These are phyloP conservation scores for Crotalus viridis DNA, from an alignment of 2,113 vertebrate genomes.

Conservation along the genomic window DNA sequence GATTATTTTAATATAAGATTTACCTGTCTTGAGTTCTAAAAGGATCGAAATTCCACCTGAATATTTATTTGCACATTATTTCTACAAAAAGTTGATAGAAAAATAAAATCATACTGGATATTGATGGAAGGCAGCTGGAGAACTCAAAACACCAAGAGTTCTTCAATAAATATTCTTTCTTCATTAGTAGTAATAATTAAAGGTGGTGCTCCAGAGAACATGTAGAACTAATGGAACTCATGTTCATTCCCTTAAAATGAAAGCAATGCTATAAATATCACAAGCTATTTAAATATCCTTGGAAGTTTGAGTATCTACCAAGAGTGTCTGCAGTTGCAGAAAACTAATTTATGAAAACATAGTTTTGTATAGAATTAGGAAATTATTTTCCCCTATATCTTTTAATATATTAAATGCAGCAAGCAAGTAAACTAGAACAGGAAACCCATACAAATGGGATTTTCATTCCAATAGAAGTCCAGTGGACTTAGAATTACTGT, in stretches of 20 bases:
- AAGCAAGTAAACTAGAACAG: neutral
- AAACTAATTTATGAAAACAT: neutral
- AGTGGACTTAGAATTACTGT: neutral
- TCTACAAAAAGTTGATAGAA: neutral
- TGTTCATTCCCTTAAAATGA: neutral
- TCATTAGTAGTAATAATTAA: neutral
- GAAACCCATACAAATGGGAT: neutral
- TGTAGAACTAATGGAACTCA: neutral
- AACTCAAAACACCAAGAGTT: neutral
- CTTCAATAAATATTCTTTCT: neutral
- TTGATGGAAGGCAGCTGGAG: neutral
- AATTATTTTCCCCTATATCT: too few relatives aligned
- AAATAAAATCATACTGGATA: neutral
- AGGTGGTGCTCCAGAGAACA: neutral
- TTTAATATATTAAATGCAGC: neutral
- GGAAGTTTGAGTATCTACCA: neutral
- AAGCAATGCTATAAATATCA: neutral
- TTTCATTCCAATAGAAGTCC: neutral
- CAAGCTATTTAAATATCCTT: neutral
- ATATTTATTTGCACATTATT: neutral
- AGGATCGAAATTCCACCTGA: neutral
- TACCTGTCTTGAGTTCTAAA: neutral
- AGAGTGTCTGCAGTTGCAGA: neutral
- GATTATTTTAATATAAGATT: neutral
- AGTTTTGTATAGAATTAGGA: neutral